Evolutionary conservation across 2,888 invertebrate species (phyloP).

Genomic region (Limnephilus lunatus): DNA sequence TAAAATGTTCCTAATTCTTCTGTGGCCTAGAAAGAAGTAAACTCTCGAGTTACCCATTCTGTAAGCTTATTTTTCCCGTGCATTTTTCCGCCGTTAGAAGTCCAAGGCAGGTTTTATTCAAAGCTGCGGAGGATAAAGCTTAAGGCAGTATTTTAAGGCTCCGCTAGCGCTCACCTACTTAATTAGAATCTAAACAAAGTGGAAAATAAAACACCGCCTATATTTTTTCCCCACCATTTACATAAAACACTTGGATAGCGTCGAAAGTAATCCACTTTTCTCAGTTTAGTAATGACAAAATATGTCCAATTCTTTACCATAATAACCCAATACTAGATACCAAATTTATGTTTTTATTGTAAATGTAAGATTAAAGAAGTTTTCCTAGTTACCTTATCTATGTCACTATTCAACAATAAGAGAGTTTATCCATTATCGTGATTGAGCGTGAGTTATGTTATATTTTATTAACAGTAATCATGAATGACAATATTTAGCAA

Average conservation of each 20-base stretch:
- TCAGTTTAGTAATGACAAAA: background rate
- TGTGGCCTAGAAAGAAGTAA: background rate
- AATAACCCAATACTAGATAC: too few relatives aligned
- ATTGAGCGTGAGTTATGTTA: too few relatives aligned
- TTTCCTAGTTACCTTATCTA: background rate
- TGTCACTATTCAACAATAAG: too few relatives aligned
- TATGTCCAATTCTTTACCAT: background rate
- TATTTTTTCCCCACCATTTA: background rate
- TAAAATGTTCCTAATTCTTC: background rate
- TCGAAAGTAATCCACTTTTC: background rate
- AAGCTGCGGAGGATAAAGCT: constrained; percentile 31
- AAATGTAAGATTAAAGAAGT: background rate
- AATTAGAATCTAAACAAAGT: constrained; percentile 48
- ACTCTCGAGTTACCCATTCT: background rate
- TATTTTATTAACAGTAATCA: too few relatives aligned
- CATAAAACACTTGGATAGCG: background rate
- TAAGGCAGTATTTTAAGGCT: constrained; percentile 35
- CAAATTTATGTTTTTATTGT: too few relatives aligned
- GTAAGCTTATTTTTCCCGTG: background rate
- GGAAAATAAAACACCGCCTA: constrained; percentile 31
- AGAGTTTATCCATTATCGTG: too few relatives aligned
- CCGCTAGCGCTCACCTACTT: constrained; percentile 39
- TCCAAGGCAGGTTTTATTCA: background rate
- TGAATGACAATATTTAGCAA: too few relatives aligned
- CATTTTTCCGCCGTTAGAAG: constrained; percentile 3